Conservation (phyloP, 2,888 invertebrate species). For the Thecocarcelia acutangulata region DNA sequence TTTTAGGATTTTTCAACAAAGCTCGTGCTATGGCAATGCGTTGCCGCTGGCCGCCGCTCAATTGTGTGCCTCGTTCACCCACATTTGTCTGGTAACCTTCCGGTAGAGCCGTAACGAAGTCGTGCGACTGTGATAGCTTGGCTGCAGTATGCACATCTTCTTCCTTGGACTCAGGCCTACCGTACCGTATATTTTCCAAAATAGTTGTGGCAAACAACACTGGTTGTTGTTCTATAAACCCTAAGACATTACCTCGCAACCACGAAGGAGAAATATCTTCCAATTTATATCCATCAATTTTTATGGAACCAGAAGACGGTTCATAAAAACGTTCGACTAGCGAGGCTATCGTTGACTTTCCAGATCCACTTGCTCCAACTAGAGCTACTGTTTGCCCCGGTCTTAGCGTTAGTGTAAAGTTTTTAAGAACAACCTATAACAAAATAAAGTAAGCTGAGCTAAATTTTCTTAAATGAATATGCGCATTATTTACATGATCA, state of each 20-base stretch:
- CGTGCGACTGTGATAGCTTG: slow-evolving; percentile 93
- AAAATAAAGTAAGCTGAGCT: background rate
- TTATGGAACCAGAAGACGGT: slow-evolving; percentile 79
- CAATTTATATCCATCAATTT: slow-evolving; percentile 80
- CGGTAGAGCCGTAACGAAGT: slow-evolving; percentile 92
- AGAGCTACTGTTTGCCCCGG: slow-evolving; percentile 95
- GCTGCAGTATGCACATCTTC: slow-evolving; percentile 90
- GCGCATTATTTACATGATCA: slow-evolving; percentile 82
- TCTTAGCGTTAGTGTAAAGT: slow-evolving; percentile 91
- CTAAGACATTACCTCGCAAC: slow-evolving; percentile 91
- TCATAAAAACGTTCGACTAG: slow-evolving; percentile 90
- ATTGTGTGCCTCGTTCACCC: slow-evolving; percentile 94
- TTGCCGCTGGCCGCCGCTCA: slow-evolving; percentile 97
- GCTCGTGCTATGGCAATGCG: slow-evolving; percentile 97
- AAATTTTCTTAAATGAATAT: no score
- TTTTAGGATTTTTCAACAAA: slow-evolving; percentile 92
- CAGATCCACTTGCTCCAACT: slow-evolving; percentile 95
- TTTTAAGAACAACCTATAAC: slow-evolving; percentile 86
- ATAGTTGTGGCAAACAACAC: slow-evolving; percentile 95
- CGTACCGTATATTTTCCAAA: slow-evolving; percentile 96
- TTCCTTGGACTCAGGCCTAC: slow-evolving; percentile 86
- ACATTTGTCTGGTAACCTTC: slow-evolving; percentile 91
- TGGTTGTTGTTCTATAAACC: slow-evolving; percentile 96
- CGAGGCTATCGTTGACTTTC: slow-evolving; percentile 95
- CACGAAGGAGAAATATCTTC: slow-evolving; percentile 85